Evolutionary conservation across 2,888 invertebrate species (phyloP), one percentile per base, ranked within the genome.

Genomic region (Serrognathus titanus): DNA sequence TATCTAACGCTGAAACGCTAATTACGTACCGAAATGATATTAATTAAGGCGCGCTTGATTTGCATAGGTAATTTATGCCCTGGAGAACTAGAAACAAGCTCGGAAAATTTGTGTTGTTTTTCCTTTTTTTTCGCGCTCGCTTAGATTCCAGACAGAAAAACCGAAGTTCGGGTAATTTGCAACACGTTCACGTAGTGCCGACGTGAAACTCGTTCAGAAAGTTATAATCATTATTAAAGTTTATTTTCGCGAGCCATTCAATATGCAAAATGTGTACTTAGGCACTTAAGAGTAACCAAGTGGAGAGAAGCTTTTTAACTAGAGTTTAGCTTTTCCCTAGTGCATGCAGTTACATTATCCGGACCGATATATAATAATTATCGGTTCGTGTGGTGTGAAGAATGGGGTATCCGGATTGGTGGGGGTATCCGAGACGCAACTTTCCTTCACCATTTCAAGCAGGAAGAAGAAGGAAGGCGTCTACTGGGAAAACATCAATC

Each of bases 221-320:
- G 24, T 31, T 31, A 31, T 31, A 31, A 31, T 31, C 24, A 31
- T 31, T 31, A 40, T 12, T 40, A 40, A 40, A 40, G 12, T 40
- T 40, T 40, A 40, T 40, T 40, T 40, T 40, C 40, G 6, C 12
- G 12, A 13, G 9, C 12, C 40, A 40, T 40, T 40, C 40, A 13
- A 40, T 40, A 40, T 40, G 11, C 40, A 40, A 40, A 40, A 40
- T 40, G 40, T 40, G 40, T 40, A 40, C 40, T 40, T 40, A 40
- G 40, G 11, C 40, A 40, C 40, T 40, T 40, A 40, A 13, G 40
- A 40, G 40, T 40, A 40, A 40, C 40, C 12, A 40, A 40, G 40
- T 40, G 40, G 40, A 11, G 40, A 40, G 12, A 40, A 40, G 40
- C 40, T 11, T 40, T 40, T 40, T 40, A 40, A 13, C 40, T 40